Conservation (phyloP, 2,888 invertebrate genomes). For the Meteorus cinctellus region DNA sequence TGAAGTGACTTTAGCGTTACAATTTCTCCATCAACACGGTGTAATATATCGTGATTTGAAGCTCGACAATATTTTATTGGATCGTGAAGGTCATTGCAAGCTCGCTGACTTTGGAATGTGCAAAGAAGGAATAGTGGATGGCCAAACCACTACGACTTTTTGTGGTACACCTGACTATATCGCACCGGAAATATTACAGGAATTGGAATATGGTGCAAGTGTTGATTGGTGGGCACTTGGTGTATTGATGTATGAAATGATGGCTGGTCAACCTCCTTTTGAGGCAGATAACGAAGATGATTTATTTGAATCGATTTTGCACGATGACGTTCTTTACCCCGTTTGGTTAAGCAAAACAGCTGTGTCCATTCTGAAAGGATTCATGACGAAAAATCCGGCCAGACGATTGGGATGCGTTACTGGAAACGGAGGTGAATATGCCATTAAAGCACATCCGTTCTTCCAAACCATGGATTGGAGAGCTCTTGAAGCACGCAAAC, state of each 20-base stretch:
- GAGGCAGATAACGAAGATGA: slow-evolving; percentile 99
- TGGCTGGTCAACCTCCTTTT: slow-evolving; percentile 99
- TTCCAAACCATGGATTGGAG: slow-evolving; percentile 98
- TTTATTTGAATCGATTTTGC: slow-evolving; percentile 97
- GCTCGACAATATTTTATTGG: slow-evolving; percentile 97
- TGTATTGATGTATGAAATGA: slow-evolving; percentile 99
- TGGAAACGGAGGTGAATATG: slow-evolving; percentile 83
- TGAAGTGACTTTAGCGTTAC: slow-evolving; percentile 97
- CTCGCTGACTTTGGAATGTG: slow-evolving; percentile 99
- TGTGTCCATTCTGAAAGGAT: slow-evolving; percentile 92
- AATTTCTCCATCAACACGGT: slow-evolving; percentile 96
- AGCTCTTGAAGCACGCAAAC: slow-evolving; percentile 89
- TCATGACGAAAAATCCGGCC: slow-evolving; percentile 98
- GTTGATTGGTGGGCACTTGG: slow-evolving; percentile 99
- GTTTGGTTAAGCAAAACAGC: slow-evolving; percentile 96
- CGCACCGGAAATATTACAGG: slow-evolving; percentile 97
- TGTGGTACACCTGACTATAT: slow-evolving; percentile 99
- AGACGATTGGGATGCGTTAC: slow-evolving; percentile 93
- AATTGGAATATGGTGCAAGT: slow-evolving; percentile 91
- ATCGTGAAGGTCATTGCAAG: slow-evolving; percentile 96
- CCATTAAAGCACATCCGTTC: slow-evolving; percentile 93
- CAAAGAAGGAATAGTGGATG: slow-evolving; percentile 95
- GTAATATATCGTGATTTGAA: slow-evolving; percentile 99
- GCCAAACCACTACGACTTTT: slow-evolving; percentile 91
- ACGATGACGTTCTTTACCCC: slow-evolving; percentile 98